These are phyloP conservation scores for Marisa cornuarietis DNA, from an alignment of 1,140 invertebrate genomes.

Conservation along the genomic window DNA sequence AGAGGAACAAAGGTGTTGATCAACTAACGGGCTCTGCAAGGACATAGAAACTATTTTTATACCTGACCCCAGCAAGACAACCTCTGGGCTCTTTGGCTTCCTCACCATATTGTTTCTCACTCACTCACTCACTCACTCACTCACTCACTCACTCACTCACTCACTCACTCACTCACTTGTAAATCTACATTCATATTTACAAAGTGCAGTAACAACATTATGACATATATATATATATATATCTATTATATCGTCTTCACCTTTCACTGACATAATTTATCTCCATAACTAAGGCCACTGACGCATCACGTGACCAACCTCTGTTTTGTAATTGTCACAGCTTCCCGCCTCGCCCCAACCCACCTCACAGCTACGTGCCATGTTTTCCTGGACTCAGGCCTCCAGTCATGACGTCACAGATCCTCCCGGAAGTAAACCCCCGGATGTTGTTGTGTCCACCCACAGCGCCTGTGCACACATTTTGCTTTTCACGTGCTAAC, in stretches of 20 bases:
- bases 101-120: no score
- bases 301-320: background rate
- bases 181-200: no score
- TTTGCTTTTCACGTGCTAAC: constrained; percentile 56
- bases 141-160: no score
- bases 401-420: constrained; percentile 13
- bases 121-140: no score
- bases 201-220: no score
- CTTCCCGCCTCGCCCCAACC: constrained; percentile 7
- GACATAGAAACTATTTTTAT: no score
- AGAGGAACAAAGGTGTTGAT: background rate
- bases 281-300: background rate
- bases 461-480: constrained; percentile 23
- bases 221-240: no score
- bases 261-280: no score
- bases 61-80: no score
- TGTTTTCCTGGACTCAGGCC: constrained; percentile 1
- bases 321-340: background rate
- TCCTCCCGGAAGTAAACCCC: constrained; percentile 23
- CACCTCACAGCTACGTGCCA: background rate
- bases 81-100: background rate
- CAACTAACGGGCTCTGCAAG: no score
- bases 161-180: no score
- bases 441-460: constrained; percentile 27
- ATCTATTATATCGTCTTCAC: no score